Evolutionary conservation across 2,113 vertebrate species (phyloP).

Genomic region (Capra hircus): DNA sequence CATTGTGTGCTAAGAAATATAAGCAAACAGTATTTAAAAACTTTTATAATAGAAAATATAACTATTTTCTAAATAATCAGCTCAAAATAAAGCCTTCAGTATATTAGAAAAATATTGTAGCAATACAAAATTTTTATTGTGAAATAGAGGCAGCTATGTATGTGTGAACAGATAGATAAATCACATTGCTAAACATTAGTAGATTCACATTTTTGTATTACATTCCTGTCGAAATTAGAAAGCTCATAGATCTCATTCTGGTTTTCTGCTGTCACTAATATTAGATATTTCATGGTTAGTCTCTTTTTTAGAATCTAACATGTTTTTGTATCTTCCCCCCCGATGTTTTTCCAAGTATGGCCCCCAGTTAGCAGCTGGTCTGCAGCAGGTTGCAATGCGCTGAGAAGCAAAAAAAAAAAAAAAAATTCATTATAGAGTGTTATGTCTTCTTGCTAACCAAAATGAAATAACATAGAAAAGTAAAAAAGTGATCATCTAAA

Average conservation of each 20-base stretch:
- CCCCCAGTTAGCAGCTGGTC: slow-evolving; percentile 88
- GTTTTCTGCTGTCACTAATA: slow-evolving; percentile 53
- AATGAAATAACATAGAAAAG: background rate
- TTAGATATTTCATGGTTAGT: slow-evolving; percentile 79
- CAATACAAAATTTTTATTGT: slow-evolving; percentile 35
- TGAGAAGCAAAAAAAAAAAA: slow-evolving; percentile 70
- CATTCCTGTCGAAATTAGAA: slow-evolving; percentile 20
- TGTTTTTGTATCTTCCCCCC: slow-evolving; percentile 84
- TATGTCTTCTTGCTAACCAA: background rate
- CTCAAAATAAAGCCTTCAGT: slow-evolving; percentile 37
- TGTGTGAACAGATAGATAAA: slow-evolving; percentile 27
- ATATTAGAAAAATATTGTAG: slow-evolving; percentile 21
- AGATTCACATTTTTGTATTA: slow-evolving; percentile 62
- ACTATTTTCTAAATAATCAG: slow-evolving; percentile 17
- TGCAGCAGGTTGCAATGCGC: slow-evolving; percentile 85
- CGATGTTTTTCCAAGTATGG: slow-evolving; percentile 89
- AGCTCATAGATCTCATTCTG: slow-evolving; percentile 50
- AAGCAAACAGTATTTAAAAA: slow-evolving; percentile 24
- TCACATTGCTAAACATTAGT: slow-evolving; percentile 25
- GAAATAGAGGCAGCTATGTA: background rate
- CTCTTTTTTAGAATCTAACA: slow-evolving; percentile 51
- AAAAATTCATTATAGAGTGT: background rate
- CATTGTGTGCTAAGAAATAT: background rate
- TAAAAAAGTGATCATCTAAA: background rate
- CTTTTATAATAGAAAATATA: slow-evolving; percentile 19